phyloP scores from a whole-genome alignment of 2,888 invertebrate species.

The Anthophora plumipes region DNA sequence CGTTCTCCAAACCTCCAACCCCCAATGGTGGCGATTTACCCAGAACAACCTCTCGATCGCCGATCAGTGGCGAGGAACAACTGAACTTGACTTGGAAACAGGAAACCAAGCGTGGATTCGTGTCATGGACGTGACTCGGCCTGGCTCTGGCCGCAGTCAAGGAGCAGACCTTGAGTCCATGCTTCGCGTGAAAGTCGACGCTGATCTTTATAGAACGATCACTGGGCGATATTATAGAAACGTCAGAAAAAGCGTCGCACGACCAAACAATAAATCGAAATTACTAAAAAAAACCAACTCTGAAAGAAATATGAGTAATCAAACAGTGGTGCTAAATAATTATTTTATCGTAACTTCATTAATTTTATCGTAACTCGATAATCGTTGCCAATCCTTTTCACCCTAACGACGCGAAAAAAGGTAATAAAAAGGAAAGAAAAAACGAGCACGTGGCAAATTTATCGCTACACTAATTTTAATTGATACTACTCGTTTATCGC shows the following conservation, averaged over 20 bases:
- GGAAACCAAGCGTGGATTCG: constrained; percentile 63
- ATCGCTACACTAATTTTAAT: constrained; percentile 56
- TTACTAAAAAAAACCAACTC: no score
- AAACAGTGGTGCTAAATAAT: constrained; percentile 27
- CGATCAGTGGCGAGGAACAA: constrained; percentile 49
- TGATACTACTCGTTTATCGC: constrained; percentile 38
- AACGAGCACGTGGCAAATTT: constrained; percentile 13
- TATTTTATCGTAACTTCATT: constrained; percentile 42
- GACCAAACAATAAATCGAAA: not conserved
- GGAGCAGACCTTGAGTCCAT: constrained; percentile 45
- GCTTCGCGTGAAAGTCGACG: constrained; percentile 58
- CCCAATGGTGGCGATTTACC: not conserved
- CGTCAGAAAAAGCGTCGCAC: not conserved
- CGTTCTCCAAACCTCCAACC: not conserved
- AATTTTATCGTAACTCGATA: constrained; percentile 25
- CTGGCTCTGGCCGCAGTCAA: constrained; percentile 39
- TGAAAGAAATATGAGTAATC: constrained; percentile 22
- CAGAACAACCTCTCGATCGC: constrained; percentile 53
- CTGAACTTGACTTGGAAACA: constrained; percentile 69
- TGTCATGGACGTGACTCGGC: constrained; percentile 64
- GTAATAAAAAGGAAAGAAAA: no score
- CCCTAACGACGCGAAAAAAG: not conserved
- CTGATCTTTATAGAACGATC: constrained; percentile 24
- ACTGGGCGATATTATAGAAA: constrained; percentile 7
- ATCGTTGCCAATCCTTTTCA: constrained; percentile 10